phyloP scores from a whole-genome alignment of 2,888 invertebrate species.

The Anthophora plumipes region DNA sequence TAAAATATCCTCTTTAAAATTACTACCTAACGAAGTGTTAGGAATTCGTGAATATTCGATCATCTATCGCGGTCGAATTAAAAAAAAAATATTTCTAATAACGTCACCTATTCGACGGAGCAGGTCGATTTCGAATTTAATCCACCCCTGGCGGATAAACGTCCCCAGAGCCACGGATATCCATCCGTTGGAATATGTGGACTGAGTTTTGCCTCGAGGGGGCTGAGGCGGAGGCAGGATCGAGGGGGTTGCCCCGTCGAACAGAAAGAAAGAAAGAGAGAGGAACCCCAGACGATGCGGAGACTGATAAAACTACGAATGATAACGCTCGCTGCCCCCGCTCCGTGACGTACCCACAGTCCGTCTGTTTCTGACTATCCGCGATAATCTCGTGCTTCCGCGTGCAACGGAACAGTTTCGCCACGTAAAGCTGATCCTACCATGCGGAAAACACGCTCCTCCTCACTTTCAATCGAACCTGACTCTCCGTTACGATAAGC shows the following conservation, averaged over 20 bases:
- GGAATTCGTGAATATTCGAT: too few species aligned
- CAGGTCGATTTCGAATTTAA: constrained; percentile 44
- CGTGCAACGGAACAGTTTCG: constrained; percentile 43
- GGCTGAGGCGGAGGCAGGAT: constrained; percentile 31
- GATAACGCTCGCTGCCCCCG: constrained; percentile 69
- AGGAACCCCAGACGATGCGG: constrained; percentile 77
- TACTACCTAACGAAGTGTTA: too few species aligned
- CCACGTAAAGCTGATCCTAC: constrained; percentile 20
- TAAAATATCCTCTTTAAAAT: too few species aligned
- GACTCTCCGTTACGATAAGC: not conserved
- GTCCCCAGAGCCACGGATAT: constrained; percentile 23
- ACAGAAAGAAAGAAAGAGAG: constrained; percentile 58
- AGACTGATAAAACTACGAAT: constrained; percentile 73
- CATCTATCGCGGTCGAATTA: not conserved
- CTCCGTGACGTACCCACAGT: constrained; percentile 40
- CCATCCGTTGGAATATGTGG: constrained; percentile 45
- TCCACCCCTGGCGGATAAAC: constrained; percentile 57
- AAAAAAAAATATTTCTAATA: not conserved
- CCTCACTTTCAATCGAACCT: constrained; percentile 13
- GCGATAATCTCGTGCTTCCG: constrained; percentile 68
- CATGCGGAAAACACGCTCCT: constrained; percentile 27
- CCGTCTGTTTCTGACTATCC: constrained; percentile 75
- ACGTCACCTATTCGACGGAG: not conserved
- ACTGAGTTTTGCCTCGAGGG: constrained; percentile 55
- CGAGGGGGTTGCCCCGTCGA: constrained; percentile 54